Percentiles rank a stretch among this genome's conserved stretches.
Conservation (phyloP, 1,140 invertebrate genomes). For the Drosophila prosaltans region DNA sequence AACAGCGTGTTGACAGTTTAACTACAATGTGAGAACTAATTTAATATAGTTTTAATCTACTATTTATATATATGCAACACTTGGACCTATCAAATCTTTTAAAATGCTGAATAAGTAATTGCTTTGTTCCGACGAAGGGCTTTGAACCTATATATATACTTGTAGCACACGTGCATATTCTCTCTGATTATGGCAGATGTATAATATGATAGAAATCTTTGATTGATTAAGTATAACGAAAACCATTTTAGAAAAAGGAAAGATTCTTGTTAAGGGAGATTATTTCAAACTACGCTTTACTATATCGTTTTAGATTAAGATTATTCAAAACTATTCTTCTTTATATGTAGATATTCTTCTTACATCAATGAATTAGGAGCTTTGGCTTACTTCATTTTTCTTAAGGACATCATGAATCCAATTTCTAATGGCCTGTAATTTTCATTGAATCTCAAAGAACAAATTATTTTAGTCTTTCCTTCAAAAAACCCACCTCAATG, state of each 20-base stretch:
- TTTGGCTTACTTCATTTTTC: neutral
- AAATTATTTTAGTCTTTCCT: too few relatives aligned
- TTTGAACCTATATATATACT: conserved; percentile 1
- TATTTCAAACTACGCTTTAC: neutral
- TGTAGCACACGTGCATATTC: neutral
- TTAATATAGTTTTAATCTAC: too few relatives aligned
- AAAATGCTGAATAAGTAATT: conserved; percentile 24
- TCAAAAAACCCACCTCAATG: conserved; percentile 36
- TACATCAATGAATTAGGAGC: too few relatives aligned
- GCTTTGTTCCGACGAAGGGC: neutral
- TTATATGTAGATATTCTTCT: neutral
- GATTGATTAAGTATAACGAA: neutral
- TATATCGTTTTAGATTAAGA: neutral
- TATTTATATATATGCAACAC: conserved; percentile 26
- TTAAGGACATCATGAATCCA: conserved; percentile 40
- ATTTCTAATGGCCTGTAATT: conserved; percentile 20
- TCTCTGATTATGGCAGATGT: neutral
- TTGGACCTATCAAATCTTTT: neutral
- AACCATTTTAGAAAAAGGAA: too few relatives aligned
- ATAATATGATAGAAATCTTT: neutral
- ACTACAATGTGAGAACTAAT: neutral
- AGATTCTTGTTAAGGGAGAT: neutral
- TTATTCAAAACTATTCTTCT: too few relatives aligned
- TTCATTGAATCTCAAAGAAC: neutral
- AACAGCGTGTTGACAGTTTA: neutral